Evolutionary conservation across 2,113 vertebrate species (phyloP), one percentile per base, ranked within the genome.

Genomic region (Tamias sibiricus): DNA sequence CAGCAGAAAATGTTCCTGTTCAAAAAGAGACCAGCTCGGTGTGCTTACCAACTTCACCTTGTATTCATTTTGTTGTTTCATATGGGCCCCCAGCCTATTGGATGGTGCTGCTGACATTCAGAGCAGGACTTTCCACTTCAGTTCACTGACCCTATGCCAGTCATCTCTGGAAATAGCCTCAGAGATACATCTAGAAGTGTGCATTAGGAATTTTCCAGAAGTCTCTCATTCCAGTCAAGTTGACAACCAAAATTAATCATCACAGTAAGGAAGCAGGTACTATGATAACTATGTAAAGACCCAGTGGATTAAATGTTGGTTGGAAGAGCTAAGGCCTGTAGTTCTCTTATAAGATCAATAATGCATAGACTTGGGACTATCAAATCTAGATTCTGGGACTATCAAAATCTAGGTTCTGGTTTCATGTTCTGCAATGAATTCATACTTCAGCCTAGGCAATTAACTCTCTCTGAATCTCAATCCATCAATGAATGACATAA

Each of bases 371-470:
- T 52, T 74, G 24, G 26, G 37, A 66, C 47, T 86, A 82, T 14
- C 2, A 75, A 82, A 59, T 40, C 69, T 87, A 79, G 22, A 82
- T 66, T 92, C 52, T n/a, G n/a, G n/a, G 37, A 66, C 47, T 86
- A 82, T 14, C 2, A 75, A 82, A 59, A n/a, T 40, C 69, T 87
- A 79, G 22, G 77, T 66, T 92, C 52, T 62, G 17, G 10, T 52
- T 80, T 95, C 69, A 66, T 24, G 66, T 32, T 95, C 30, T 80
- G 30, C 26, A 77, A 52, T 81, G 37, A 90, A 71, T 91, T 93
- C n/a, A 28, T 3, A 32, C 13, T 68, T 40, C 35, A 83, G n/a
- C 24, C 26, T 62, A 37, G 57, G 10, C 49, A 88, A 88, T 54
- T n/a, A 68, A 92, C 6, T 93, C 7, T 66, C 20, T 3, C 26